These are phyloP conservation scores for Ptychochromis oligacanthus DNA, from an alignment of 2,113 vertebrate species.

Conservation along the genomic window DNA sequence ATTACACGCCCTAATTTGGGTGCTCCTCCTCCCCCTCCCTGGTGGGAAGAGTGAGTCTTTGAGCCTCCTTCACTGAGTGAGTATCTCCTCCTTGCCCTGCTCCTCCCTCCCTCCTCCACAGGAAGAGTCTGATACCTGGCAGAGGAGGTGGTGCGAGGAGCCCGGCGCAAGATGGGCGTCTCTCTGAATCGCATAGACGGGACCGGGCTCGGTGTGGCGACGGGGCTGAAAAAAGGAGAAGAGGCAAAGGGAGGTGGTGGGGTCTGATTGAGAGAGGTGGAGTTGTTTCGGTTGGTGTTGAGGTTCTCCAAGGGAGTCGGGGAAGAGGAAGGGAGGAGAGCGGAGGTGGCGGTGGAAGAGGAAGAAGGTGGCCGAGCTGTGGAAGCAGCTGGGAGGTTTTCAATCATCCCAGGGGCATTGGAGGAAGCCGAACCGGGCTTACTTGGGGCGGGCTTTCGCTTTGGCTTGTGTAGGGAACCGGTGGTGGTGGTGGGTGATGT, in stretches of 20 bases:
- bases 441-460: conserved; percentile 84
- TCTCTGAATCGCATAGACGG: conserved; percentile 63
- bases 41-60: conserved; percentile 59
- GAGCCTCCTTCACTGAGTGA: conserved; percentile 85
- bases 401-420: background rate
- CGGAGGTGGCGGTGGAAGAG: conserved; percentile 48
- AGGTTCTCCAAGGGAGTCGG: conserved; percentile 81
- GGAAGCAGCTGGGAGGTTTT: conserved; percentile 6
- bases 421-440: conserved; percentile 71
- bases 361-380: conserved; percentile 59
- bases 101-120: conserved; percentile 75
- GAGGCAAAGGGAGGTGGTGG: conserved; percentile 38
- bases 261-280: conserved; percentile 86
- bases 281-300: conserved; percentile 98
- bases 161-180: conserved; percentile 70
- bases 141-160: conserved; percentile 41
- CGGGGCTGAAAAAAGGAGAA: conserved; percentile 20
- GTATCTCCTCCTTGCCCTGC: conserved; percentile 86
- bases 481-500: conserved; percentile 58
- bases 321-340: conserved; percentile 23
- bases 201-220: conserved; percentile 45
- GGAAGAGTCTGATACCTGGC: conserved; percentile 78
- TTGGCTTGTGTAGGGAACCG: conserved; percentile 86
- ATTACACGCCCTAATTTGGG: conserved; percentile 74
- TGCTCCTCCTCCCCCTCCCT: conserved; percentile 76